Conservation (phyloP, 2,113 vertebrate genomes). For the Bucco capensis region DNA sequence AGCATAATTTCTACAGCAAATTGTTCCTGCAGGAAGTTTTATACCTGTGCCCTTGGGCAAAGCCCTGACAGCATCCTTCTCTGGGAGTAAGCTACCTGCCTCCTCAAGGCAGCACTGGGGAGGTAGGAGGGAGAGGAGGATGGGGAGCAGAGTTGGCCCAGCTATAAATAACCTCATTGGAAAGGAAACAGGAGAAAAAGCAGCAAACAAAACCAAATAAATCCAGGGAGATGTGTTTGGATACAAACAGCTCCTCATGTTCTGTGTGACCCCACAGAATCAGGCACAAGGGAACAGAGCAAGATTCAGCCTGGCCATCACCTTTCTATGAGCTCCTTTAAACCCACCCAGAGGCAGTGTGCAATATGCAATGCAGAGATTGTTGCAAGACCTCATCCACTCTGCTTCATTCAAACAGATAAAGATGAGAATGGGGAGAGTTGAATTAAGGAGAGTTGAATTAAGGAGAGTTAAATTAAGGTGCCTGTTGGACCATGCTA, state of each 20-base stretch:
- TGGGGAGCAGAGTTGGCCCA: fast-evolving
- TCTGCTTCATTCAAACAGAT: neutral
- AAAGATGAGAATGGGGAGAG: neutral
- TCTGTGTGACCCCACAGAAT: fast-evolving
- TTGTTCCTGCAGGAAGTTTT: slow-evolving; percentile 2
- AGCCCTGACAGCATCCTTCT: neutral
- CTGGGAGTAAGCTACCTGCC: neutral
- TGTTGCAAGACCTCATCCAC: neutral
- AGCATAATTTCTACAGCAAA: neutral
- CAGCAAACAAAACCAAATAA: neutral
- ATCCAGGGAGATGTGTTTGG: neutral
- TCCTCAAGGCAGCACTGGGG: neutral
- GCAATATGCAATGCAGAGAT: fast-evolving
- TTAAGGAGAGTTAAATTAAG: neutral
- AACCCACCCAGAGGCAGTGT: neutral
- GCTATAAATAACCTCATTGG: neutral
- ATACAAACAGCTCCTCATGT: neutral
- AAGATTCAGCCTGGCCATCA: neutral
- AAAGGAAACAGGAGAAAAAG: neutral
- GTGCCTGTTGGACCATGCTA: neutral
- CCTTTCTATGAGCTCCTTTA: neutral
- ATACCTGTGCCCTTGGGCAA: slow-evolving; percentile 19
- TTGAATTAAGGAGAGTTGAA: neutral
- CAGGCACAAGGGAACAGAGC: neutral
- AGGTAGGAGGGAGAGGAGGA: neutral